Conservation (phyloP, 2,113 vertebrate genomes). For the Sigmodon hispidus region DNA sequence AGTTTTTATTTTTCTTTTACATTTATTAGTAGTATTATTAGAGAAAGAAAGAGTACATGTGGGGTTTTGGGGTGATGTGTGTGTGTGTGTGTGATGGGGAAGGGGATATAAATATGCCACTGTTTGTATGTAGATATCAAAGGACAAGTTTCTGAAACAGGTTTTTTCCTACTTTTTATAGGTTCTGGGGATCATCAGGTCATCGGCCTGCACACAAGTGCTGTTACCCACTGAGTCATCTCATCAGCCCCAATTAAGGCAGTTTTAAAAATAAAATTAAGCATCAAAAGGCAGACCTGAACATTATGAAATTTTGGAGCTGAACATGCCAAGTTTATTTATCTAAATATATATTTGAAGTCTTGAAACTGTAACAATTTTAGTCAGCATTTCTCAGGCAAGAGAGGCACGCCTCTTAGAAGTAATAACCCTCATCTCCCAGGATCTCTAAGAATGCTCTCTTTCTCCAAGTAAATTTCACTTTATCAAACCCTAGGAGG, state of each 20-base stretch:
- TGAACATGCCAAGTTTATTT: not conserved
- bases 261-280: not conserved
- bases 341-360: conserved; percentile 28
- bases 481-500: conserved; percentile 62
- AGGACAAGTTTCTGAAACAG: not conserved
- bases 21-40: not conserved
- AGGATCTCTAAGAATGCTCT: conserved; percentile 42
- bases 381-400: conserved; percentile 60
- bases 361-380: conserved; percentile 53
- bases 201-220: not conserved
- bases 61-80: too few relatives aligned
- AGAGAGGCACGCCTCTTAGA: not conserved
- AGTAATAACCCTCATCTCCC: conserved; percentile 21
- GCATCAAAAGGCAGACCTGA: not conserved
- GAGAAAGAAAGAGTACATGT: too few relatives aligned
- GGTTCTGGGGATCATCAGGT: not conserved
- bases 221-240: not conserved
- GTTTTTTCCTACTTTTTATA: not conserved
- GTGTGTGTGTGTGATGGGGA: not conserved
- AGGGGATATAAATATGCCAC: too few relatives aligned
- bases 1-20: not conserved
- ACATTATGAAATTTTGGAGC: not conserved
- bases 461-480: conserved; percentile 63
- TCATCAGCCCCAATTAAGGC: not conserved
- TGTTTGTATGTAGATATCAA: too few relatives aligned